A percentile compares a stretch with the other conserved stretches of the same genome.
Evolutionary conservation across 2,797 vertebrate species (phyloP).

Genomic region (Brachyrhaphis roseni): DNA sequence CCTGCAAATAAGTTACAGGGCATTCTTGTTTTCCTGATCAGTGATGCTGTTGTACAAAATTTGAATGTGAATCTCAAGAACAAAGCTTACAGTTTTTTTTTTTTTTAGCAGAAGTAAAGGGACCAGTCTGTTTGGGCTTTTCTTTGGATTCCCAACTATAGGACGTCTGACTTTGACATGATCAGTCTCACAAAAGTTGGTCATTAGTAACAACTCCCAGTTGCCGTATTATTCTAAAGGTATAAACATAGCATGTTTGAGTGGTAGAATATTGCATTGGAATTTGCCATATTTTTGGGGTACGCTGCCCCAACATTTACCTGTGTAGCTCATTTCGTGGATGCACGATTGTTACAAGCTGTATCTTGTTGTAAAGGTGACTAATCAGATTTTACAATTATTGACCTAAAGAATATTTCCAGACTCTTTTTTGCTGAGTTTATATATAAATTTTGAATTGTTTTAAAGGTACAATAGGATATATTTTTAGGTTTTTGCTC

Average conservation of each 20-base stretch:
- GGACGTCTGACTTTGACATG: background rate
- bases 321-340: background rate
- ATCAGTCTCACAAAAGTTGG: background rate
- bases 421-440: background rate
- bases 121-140: background rate
- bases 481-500: constrained; percentile 19
- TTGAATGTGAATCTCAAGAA: background rate
- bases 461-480: background rate
- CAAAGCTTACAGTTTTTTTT: background rate
- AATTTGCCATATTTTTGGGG: background rate
- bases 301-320: background rate
- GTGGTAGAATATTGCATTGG: background rate
- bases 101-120: background rate
- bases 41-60: background rate
- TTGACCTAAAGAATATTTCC: background rate
- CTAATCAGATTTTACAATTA: background rate
- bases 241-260: background rate
- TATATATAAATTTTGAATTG: background rate
- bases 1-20: background rate
- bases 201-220: background rate
- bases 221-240: too few relatives aligned
- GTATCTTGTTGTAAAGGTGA: background rate
- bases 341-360: background rate
- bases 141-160: background rate
- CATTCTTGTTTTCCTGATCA: background rate